Base-by-base conservation (phyloP, 2,888 invertebrate species). In the Latrodectus elegans region DNA sequence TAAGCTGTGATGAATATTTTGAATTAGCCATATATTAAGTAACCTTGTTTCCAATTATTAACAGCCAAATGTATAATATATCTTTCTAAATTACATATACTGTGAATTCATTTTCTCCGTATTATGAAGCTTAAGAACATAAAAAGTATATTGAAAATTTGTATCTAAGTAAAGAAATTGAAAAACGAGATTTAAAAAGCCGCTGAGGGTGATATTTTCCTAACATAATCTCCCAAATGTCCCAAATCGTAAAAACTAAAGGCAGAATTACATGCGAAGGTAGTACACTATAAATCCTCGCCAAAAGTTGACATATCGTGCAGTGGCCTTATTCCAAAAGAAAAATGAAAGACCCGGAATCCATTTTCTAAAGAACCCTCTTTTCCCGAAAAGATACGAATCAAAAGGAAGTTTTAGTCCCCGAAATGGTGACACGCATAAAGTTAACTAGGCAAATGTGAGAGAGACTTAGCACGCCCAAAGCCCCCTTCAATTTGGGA, bases 251-350 rank as follows among this genome's bases (percentile, higher is more conserved):
- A 60, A 15, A 60, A 60, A 60, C 60, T 60, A 60, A 60, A 60
- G 12, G n/a, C 60, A 11, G 60, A 60, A 60, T 60, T 60, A n/a
- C 60, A 60, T 60, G 4, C 60, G n/a, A 60, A n/a, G 64, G 10
- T 26, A 52, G 15, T 22, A n/a, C 52, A 64, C 51, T 52, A 74
- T 81, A 65, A 64, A 73, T 81, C 73, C 64, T 81, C 73, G 53
- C 67, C 73, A 81, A 81, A 74, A 67, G 81, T 74, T 81, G 81
- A 81, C 81, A 81, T 65, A 53, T 68, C 77, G 77, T 77, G 77
- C 74, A 22, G 68, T 14, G 38, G 68, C 17, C 14, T 68, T 26
- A 68, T 68, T 68, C 64, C 38, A 22, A 26, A 12, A 38, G 26
- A 38, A 22, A 26, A 68, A 17, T 14, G 22, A 26, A 26, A 14